Evolutionary conservation across 1,140 invertebrate genomes (phyloP).

Genomic region (Bombus huntii): DNA sequence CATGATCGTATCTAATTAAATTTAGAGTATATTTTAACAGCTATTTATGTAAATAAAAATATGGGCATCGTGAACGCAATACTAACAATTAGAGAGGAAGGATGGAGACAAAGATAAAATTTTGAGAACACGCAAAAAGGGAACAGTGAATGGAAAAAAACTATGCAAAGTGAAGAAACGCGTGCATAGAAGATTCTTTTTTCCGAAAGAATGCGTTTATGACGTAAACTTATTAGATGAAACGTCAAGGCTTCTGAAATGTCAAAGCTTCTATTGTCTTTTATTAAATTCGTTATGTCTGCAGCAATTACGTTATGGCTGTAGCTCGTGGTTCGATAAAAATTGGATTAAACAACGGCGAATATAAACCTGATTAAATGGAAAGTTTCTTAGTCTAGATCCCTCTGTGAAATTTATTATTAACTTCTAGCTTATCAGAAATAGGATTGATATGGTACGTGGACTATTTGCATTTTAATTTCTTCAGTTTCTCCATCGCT

Average conservation of each 20-base stretch:
- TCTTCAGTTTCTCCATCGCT: neutral
- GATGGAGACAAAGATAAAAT: neutral
- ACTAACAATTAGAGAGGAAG: neutral
- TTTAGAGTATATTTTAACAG: too few species aligned
- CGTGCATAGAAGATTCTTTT: neutral
- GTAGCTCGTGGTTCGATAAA: neutral
- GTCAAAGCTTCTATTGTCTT: neutral
- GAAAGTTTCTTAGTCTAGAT: neutral
- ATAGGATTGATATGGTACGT: neutral
- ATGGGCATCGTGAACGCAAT: too few species aligned
- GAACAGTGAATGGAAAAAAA: neutral
- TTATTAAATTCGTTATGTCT: neutral
- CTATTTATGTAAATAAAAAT: too few species aligned
- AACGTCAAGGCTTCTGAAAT: neutral
- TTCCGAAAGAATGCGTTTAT: neutral
- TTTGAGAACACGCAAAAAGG: neutral
- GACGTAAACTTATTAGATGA: neutral
- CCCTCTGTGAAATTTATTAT: neutral
- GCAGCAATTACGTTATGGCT: neutral
- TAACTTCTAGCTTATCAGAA: neutral
- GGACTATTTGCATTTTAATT: conserved; percentile 11
- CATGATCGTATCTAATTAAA: too few species aligned
- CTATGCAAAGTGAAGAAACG: neutral
- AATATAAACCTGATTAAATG: neutral
- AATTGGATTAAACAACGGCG: neutral